Base-by-base conservation (phyloP, 2,888 invertebrate species). In the Palloptera scutellata region DNA sequence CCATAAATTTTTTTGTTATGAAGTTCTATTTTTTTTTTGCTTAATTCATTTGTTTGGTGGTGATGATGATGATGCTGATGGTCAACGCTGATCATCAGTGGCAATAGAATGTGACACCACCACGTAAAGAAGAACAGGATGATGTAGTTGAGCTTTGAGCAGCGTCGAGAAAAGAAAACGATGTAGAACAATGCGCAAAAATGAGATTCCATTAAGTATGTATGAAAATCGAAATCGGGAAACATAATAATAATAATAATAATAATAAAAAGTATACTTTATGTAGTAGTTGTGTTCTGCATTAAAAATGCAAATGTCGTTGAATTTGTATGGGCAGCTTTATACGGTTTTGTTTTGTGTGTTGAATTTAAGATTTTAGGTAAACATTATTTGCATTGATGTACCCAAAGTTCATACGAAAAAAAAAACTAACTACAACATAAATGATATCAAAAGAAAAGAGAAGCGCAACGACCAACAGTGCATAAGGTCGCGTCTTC, bases 241-340 rank as follows among this genome's bases (percentile, higher is more conserved):
- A 42, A 10, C 42, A 53, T n/a, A 42, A 42, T 48, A 42, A 43
- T 53, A 53, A 53, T 53, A 54, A 51, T 41, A 40, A 19, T 45
- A 1, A 45, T 12, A 13, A 13, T 11, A 45, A 59, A 51, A 42
- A 59, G 52, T 43, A 42, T 10, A 51, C 42, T 62, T 19, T 60
- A 20, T 48, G 9, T 30, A 40, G 48, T 30, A 30, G 30, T 66
- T 72, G 68, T 75, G 76, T 73, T 79, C 73, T 77, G 78, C 80
- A 80, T 82, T 82, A 80, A 77, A 80, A 82, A 81, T 81, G 80
- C 79, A 80, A 82, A 81, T 82, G 76, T 79, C 76, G 74, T 77
- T 75, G 75, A 75, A 72, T 76, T 74, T 73, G 72, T 74, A 60
- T 53, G 61, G 40, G 64, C 48, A 67, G 51, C 62, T 42, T 63